Base-by-base conservation (phyloP, 2,888 invertebrate genomes). In the Hydrotaea diabolus region DNA sequence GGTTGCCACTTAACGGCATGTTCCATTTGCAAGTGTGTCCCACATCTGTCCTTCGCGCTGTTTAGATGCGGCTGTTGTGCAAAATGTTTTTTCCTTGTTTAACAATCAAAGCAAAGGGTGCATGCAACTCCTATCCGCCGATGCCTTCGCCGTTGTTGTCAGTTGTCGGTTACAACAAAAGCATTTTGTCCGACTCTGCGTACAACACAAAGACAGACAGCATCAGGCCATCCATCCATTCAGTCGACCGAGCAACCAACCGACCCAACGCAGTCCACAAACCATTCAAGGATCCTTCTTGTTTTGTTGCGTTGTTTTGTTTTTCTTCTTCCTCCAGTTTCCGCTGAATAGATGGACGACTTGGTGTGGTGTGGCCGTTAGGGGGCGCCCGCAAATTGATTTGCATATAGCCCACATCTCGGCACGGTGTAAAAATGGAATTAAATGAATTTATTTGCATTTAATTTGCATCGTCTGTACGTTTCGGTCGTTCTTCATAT, bases 371-470 rank as follows among this genome's bases (percentile, higher is more conserved):
- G n/a, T n/a, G n/a, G n/a, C n/a, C n/a, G n/a, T n/a, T n/a, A n/a
- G n/a, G 21, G 23, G 46, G 31, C 36, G 23, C 46, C 23, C 74
- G 15, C 53, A 75, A 77, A 80, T 71, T 80, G 43, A 81, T 84
- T 81, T 81, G 21, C 71, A 69, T 23, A 39, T 17, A 43, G 46
- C 7, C 13, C 19, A 2, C 31, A 8, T 46, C 23, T 55, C 66
- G 57, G 23, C 8, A 11, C 55, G 23, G 17, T 62, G 62, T 31
- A 53, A 62, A 77, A 77, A 19, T 26, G 53, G 17, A 76, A 57
- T 80, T 75, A 76, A 75, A 78, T 72, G 77, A 80, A 80, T 84
- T 84, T 72, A 81, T 84, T 81, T 81, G 80, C 77, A 84, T 81
- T 84, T 80, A 17, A 74, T 80, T 72, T 73, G 11, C 5, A 11